Conservation (phyloP, 2,113 vertebrate species). For the Ictalurus furcatus region DNA sequence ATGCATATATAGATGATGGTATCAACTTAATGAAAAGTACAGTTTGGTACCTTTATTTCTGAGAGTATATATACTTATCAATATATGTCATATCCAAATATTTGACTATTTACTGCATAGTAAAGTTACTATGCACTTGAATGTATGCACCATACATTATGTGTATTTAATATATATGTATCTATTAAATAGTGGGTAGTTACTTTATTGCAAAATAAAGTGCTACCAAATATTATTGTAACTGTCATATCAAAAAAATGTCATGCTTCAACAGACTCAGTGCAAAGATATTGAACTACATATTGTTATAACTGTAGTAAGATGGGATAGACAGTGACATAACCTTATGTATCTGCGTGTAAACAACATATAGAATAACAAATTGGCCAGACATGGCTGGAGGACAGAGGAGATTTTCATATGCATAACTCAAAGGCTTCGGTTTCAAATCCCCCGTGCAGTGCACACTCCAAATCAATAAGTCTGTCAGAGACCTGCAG, state of each 20-base stretch:
- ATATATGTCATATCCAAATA: background rate
- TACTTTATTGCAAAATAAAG: background rate
- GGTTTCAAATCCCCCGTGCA: slow-evolving; percentile 23
- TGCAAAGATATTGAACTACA: background rate
- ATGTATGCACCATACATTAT: background rate
- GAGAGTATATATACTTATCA: background rate
- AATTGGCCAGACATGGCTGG: background rate
- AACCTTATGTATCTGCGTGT: background rate
- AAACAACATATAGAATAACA: background rate
- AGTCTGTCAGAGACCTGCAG: background rate
- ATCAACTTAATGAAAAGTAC: background rate
- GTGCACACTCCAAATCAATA: slow-evolving; percentile 32
- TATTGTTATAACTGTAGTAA: background rate
- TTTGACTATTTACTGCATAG: background rate
- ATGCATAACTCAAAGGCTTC: slow-evolving; percentile 19
- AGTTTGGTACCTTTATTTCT: too few relatives aligned
- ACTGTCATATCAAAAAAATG: background rate
- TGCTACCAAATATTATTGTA: background rate
- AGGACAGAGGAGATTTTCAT: slow-evolving; percentile 18
- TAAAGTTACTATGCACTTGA: background rate
- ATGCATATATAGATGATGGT: background rate
- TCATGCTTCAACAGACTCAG: background rate
- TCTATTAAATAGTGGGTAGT: background rate
- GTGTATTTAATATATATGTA: background rate
- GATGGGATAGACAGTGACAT: background rate